Percentiles rank a stretch among this genome's conserved stretches.
These are phyloP conservation scores for mouse (Mus musculus) DNA, from an alignment of 2,113 vertebrate species.

Conservation along the genomic window DNA sequence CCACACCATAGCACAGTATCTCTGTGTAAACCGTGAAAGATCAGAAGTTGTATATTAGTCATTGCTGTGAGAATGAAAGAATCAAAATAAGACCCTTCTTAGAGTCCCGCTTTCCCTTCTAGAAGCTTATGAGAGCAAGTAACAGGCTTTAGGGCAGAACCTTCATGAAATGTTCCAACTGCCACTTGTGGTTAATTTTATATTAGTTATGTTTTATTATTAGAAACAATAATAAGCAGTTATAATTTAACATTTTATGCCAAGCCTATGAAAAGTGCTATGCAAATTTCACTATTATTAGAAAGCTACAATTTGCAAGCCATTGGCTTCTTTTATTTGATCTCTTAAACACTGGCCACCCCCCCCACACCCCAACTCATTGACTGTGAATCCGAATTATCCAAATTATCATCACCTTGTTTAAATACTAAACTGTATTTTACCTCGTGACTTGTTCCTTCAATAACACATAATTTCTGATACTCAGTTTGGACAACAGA, in stretches of 20 bases:
- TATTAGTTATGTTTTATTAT: constrained; percentile 75
- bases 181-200: constrained; percentile 59
- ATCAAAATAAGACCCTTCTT: not conserved
- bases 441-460: constrained; percentile 62
- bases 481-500: constrained; percentile 7
- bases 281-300: constrained; percentile 79
- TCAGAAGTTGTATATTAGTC: not conserved
- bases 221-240: constrained; percentile 75
- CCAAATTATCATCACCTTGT: constrained; percentile 65
- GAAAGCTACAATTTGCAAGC: constrained; percentile 77
- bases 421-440: constrained; percentile 62
- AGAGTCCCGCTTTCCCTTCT: not conserved
- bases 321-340: constrained; percentile 65
- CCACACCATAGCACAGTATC: not conserved
- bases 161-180: not conserved
- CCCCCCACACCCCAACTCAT: constrained; percentile 17
- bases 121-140: not conserved
- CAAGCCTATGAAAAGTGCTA: constrained; percentile 70
- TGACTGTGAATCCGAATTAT: constrained; percentile 41
- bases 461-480: constrained; percentile 48
- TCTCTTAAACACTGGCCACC: constrained; percentile 67
- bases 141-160: not conserved
- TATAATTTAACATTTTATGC: constrained; percentile 76
- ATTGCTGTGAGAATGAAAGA: not conserved
- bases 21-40: not conserved